Evolutionary conservation across 2,888 invertebrate species (phyloP), one percentile per base, ranked within the genome.

Genomic region (Eretmocerus hayati): DNA sequence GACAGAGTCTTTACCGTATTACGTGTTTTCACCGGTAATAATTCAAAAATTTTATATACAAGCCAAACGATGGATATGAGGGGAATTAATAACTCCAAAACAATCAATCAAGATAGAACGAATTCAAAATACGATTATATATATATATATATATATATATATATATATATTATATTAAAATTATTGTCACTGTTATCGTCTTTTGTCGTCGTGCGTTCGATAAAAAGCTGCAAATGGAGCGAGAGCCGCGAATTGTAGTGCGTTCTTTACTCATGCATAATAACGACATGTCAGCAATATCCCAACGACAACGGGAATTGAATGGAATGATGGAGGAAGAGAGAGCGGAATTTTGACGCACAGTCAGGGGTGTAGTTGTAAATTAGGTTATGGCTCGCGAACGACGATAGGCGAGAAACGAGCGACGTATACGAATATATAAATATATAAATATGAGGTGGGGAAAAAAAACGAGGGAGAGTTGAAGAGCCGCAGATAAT

Each of bases 111-210:
- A 46, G 39, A 52, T 42, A 23, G 42, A 45, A 6, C 42, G 26
- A 31, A 37, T 39, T 39, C n/a, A n/a, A n/a, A 26, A 26, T 26
- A 26, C 11, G 26, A 26, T 26, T 26, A 26, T 26, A 26, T n/a
- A n/a, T n/a, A n/a, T n/a, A n/a, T n/a, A n/a, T n/a, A n/a, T n/a
- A n/a, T n/a, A n/a, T n/a, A n/a, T n/a, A n/a, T n/a, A n/a, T n/a
- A n/a, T n/a, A n/a, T n/a, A n/a, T n/a, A n/a, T n/a, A n/a, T n/a
- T n/a, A 38, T 16, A 38, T 36, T 46, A 41, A 46, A 36, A 48
- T 48, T 52, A 46, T 37, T 37, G 46, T 43, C 42, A 47, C 44
- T 50, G 47, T 53, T 50, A 47, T 16, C 38, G 43, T 47, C 43
- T 44, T 50, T 47, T 50, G 44, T 50, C 49, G 49, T 43, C 23